Base-by-base conservation (phyloP, 1,140 invertebrate genomes). In the Brachionus sp. region DNA sequence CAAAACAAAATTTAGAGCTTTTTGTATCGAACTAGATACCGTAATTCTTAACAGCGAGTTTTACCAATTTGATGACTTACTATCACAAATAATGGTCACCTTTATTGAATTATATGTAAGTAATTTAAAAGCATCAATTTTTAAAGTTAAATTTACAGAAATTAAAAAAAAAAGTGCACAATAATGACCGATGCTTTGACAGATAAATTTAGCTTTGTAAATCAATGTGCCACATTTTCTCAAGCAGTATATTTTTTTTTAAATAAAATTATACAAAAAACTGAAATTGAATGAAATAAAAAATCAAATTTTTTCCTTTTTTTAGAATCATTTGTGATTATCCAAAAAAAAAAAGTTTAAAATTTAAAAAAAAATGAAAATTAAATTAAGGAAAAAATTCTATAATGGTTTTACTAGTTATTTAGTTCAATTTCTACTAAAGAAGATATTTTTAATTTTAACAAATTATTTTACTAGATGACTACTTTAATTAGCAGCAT, bases 181-280 rank as follows among this genome's bases (percentile, higher is more conserved):
- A 78, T 78, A 7, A 35, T 78, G 19, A 50, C 39, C 10, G 77
- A 62, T 37, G 23, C 53, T 0, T 53, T 78, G 29, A 25, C 33
- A 39, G 77, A 78, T 62, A 78, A 78, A 57, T 33, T 33, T 5
- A 19, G 23, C n/a, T 78, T 78, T 62, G 29, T 78, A 35, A 50
- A 78, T 39, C 19, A 62, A 29, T 78, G 46, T 53, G 77, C 77
- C 29, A 50, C 25, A 16, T 78, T 78, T 62, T 50, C 42, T 13
- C 77, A 78, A 78, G 77, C 77, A 37, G 77, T 78, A 78, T 35
- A 9, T 62, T 25, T 50, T 77, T n/a, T 37, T 78, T 25, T 62
- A 23, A 16, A 9, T 73, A n/a, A 16, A 13, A 0, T 66, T 66
- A 12, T 2, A 2, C 44, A 2, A 46, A 12, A 12, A 10, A n/a